A percentile compares a stretch with the other conserved stretches of the same genome.
Evolutionary conservation across 37 sponge, comb jelly and placozoan genomes (phyloP).

Genomic region (Haliclona indistincta): DNA sequence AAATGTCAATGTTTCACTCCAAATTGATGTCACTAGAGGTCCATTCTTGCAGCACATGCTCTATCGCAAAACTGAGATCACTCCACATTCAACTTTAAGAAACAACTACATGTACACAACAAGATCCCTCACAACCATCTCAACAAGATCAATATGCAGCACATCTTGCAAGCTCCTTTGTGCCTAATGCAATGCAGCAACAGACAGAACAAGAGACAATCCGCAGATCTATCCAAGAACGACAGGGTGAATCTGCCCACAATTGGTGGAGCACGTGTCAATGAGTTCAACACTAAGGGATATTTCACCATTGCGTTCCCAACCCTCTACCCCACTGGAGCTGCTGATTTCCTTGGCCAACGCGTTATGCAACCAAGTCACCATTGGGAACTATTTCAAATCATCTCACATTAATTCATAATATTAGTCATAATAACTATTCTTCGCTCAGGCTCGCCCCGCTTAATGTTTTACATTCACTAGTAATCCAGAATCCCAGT

Average conservation of each 20-base stretch:
- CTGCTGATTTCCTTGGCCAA: neutral
- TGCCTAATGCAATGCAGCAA: neutral
- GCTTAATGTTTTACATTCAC: no score
- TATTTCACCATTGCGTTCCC: slow-evolving; percentile 10
- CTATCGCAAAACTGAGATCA: no score
- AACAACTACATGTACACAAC: no score
- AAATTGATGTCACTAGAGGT: no score
- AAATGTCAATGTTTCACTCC: no score
- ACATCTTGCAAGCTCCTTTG: neutral
- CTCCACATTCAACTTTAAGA: no score
- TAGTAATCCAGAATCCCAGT: neutral
- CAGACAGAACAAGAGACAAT: neutral
- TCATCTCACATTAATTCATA: no score
- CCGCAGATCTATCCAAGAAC: neutral
- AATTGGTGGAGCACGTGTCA: slow-evolving; percentile 19
- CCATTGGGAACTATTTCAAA: slow-evolving; percentile 1
- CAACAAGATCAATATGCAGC: neutral
- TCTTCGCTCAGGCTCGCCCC: no score
- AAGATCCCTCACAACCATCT: no score
- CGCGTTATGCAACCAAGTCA: neutral
- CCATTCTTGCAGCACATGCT: no score
- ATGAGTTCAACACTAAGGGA: slow-evolving; percentile 48
- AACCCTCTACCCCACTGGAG: neutral
- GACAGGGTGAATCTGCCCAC: slow-evolving; percentile 33
- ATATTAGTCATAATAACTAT: no score